Base-by-base conservation (phyloP, 2,888 invertebrate genomes). In the Melanostoma scalare region DNA sequence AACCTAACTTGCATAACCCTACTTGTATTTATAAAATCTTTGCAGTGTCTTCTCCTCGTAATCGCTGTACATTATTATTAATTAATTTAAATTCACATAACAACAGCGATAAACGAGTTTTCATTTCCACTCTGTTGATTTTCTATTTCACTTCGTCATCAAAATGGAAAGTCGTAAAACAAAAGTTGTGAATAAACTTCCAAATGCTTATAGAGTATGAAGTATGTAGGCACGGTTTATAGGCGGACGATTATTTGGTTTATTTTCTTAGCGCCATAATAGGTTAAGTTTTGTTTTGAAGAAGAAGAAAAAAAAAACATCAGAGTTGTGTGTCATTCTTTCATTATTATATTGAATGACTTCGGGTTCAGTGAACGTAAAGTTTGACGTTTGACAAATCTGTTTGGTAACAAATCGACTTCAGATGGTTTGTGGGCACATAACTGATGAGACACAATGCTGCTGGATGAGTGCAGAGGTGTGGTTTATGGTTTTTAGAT, bases 111-210 rank as follows among this genome's bases (percentile, higher is more conserved):
- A 50, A 61, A 61, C 38, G n/a, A 50, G 63, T 63, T 50, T 50
- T 50, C 36, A 48, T 63, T 63, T 63, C 63, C 31, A 50, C 50
- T 20, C 20, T 20, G 20, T 20, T 20, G 20, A 20, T 20, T 20
- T 20, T 20, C 20, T 20, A 20, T 20, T 8, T 30, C 2, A 44
- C 9, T 3, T 53, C 42, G 53, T 42, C 53, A 67, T 65, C 53
- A 44, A 53, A 53, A 53, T 42, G 42, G 50, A 67, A 67, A 67
- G 44, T 67, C 53, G 33, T 33, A 35, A 42, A 35, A 67, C 20
- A 53, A 53, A 67, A 20, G 67, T 53, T 35, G 44, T 53, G 67
- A 42, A 67, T 44, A 42, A 44, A 33, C 53, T 44, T 67, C 42
- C 52, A 67, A 20, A 20, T 20, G 20, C 1, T 20, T 20, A 20